phyloP scores from a whole-genome alignment of 2,797 vertebrate species.

The Antennarius maculatus region DNA sequence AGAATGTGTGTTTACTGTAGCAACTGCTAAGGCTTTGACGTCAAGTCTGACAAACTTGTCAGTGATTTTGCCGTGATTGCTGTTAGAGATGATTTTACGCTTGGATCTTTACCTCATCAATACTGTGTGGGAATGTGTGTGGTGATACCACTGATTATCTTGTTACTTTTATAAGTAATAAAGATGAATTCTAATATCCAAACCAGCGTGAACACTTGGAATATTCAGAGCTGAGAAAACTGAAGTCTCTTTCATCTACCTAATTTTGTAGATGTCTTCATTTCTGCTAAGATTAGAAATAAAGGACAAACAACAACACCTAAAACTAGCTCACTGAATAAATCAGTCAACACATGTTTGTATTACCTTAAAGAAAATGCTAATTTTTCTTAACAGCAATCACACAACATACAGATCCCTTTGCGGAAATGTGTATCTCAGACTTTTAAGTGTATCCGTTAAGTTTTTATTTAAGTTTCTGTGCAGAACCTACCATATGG shows the following conservation, averaged over 20 bases:
- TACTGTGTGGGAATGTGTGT: too few relatives aligned
- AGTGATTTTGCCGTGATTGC: conserved; percentile 24
- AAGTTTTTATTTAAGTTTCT: too few relatives aligned
- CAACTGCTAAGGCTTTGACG: conserved; percentile 37
- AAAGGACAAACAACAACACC: conserved; percentile 9
- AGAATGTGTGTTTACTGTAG: conserved; percentile 34
- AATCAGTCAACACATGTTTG: conserved; percentile 1
- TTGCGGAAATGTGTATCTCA: too few relatives aligned
- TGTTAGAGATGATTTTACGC: conserved; percentile 26
- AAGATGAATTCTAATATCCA: conserved; percentile 9
- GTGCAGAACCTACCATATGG: too few relatives aligned
- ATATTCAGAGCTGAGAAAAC: neutral
- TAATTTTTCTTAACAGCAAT: too few relatives aligned
- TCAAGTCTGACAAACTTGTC: conserved; percentile 43
- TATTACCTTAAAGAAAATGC: neutral
- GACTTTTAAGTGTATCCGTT: too few relatives aligned
- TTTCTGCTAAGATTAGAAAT: neutral
- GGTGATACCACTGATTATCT: neutral
- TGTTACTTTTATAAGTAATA: conserved; percentile 12
- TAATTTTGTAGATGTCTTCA: neutral
- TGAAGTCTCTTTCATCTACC: neutral
- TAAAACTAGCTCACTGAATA: conserved; percentile 1
- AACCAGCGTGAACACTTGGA: neutral
- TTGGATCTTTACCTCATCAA: neutral
- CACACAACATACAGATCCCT: too few relatives aligned